phyloP scores from a whole-genome alignment of 2,888 invertebrate species.

The Dryadula phaetusa region DNA sequence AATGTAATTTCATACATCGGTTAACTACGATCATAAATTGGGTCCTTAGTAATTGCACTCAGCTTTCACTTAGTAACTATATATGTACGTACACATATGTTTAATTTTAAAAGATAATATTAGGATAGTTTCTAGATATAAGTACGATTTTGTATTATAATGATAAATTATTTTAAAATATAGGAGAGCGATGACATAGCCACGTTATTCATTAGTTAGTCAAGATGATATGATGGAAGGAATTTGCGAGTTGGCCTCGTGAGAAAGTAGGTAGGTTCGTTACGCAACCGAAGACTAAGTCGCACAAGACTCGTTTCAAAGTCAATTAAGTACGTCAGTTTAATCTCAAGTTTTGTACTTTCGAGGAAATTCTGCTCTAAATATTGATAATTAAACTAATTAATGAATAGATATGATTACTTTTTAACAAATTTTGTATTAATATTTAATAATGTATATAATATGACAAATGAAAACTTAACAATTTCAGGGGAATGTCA shows the following conservation, averaged over 20 bases:
- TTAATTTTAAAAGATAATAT: too few relatives aligned
- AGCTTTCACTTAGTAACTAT: too few relatives aligned
- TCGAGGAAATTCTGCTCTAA: neutral
- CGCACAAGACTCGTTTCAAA: conserved; percentile 5
- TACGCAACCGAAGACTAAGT: neutral
- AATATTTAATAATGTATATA: neutral
- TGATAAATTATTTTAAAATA: neutral
- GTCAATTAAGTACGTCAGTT: conserved; percentile 10
- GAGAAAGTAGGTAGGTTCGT: neutral
- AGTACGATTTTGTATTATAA: neutral
- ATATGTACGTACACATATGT: too few relatives aligned
- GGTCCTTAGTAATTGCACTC: too few relatives aligned
- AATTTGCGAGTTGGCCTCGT: neutral
- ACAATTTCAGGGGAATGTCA: neutral
- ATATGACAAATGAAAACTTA: too few relatives aligned
- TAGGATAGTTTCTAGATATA: too few relatives aligned
- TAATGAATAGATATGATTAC: neutral
- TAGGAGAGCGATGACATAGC: neutral
- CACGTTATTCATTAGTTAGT: too few relatives aligned
- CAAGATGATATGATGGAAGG: neutral
- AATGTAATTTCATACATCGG: too few relatives aligned
- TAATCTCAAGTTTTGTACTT: neutral
- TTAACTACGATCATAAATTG: too few relatives aligned
- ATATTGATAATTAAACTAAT: neutral
- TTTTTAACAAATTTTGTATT: neutral